Percentiles rank a stretch among this genome's conserved stretches.
Evolutionary conservation across 2,797 vertebrate genomes (phyloP).

Genomic region (Cyprinodon diabolis): DNA sequence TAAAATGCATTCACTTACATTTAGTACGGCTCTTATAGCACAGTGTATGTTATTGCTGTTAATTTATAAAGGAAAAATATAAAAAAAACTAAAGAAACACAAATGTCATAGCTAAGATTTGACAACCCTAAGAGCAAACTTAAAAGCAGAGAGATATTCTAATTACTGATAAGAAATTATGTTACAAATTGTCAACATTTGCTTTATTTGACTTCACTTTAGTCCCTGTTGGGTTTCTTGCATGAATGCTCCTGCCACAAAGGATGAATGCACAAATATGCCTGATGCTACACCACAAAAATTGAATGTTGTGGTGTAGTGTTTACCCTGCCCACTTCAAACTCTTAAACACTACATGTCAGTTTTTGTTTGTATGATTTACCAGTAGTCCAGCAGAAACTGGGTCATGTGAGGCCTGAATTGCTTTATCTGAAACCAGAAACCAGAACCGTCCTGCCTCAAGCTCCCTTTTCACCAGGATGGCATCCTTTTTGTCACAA

Average conservation of each 20-base stretch:
- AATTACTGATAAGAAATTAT: conserved; percentile 29
- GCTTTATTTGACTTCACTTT: conserved; percentile 17
- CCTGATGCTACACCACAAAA: conserved; percentile 4
- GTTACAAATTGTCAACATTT: conserved; percentile 29
- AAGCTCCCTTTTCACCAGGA: conserved; percentile 26
- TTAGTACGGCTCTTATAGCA: not conserved
- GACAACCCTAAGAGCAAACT: not conserved
- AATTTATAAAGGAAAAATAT: no score
- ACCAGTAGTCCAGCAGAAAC: conserved; percentile 51
- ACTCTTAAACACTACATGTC: conserved; percentile 42
- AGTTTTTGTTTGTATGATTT: conserved; percentile 48
- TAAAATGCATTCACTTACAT: not conserved
- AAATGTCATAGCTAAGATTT: no score
- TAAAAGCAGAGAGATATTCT: not conserved
- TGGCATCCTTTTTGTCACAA: not conserved
- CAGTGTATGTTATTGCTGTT: no score
- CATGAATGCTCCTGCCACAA: conserved; percentile 17
- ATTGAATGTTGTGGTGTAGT: conserved; percentile 8
- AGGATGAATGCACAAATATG: conserved; percentile 25
- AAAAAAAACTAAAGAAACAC: no score
- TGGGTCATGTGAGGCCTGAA: conserved; percentile 65
- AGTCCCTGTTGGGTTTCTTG: conserved; percentile 20
- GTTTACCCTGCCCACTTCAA: conserved; percentile 41
- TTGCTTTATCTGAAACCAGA: conserved; percentile 57
- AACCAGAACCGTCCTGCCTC: conserved; percentile 54